Evolutionary conservation across 2,888 invertebrate genomes (phyloP).

Genomic region (Sinopyrophorus schimmeli): DNA sequence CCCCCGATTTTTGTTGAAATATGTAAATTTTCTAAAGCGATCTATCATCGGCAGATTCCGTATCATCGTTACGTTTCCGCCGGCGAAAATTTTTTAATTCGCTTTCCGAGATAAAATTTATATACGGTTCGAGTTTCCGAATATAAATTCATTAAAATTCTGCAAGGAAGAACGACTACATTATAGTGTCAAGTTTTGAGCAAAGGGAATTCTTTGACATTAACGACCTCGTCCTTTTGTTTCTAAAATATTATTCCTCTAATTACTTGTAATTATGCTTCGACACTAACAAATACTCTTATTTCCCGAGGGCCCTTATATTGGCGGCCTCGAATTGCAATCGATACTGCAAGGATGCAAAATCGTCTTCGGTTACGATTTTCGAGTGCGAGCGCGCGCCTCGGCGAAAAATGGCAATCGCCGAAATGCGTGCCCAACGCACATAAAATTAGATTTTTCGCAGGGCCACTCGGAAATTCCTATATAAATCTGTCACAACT

Average conservation of each 20-base stretch:
- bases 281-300: slow-evolving; percentile 30
- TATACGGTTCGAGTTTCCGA: slow-evolving; percentile 11
- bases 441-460: slow-evolving; percentile 35
- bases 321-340: slow-evolving; percentile 27
- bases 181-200: slow-evolving; percentile 30
- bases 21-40: slow-evolving; percentile 52
- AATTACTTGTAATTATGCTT: slow-evolving; percentile 32
- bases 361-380: too few relatives aligned
- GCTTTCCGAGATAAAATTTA: slow-evolving; percentile 6
- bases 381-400: too few relatives aligned
- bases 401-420: slow-evolving; percentile 10
- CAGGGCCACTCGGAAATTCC: slow-evolving; percentile 38
- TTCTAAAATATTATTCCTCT: slow-evolving; percentile 33
- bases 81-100: slow-evolving; percentile 7
- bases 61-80: slow-evolving; percentile 5
- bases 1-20: slow-evolving; percentile 53
- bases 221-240: slow-evolving; percentile 32
- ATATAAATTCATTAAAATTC: slow-evolving; percentile 22
- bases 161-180: slow-evolving; percentile 12
- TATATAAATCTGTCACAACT: slow-evolving; percentile 53
- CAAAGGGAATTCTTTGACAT: slow-evolving; percentile 32
- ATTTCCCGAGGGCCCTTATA: slow-evolving; percentile 28
- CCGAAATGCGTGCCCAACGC: slow-evolving; percentile 35
- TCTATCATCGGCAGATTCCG: slow-evolving; percentile 49
- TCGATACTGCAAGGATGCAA: slow-evolving; percentile 15